These are phyloP conservation scores for Brachyptera putata DNA, from an alignment of 2,888 invertebrate species.

Conservation along the genomic window DNA sequence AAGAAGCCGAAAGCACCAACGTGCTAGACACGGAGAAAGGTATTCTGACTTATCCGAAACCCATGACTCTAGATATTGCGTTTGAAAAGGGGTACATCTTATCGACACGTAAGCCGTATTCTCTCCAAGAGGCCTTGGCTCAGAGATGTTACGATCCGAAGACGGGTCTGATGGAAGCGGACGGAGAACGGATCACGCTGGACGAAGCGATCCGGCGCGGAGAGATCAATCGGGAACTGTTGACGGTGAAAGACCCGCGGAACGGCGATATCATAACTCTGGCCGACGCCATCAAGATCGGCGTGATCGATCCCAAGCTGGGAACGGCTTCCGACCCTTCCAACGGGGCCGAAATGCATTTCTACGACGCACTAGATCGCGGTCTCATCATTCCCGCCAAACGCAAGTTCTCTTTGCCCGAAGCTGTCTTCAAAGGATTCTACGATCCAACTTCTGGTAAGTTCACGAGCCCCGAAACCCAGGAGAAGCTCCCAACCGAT, in stretches of 20 bases:
- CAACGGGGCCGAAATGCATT: conserved; percentile 66
- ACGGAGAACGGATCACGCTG: conserved; percentile 61
- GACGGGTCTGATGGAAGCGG: conserved; percentile 63
- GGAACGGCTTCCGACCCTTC: conserved; percentile 76
- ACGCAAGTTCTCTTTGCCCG: conserved; percentile 76
- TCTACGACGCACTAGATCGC: conserved; percentile 79
- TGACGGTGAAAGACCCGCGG: conserved; percentile 75
- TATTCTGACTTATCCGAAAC: conserved; percentile 60
- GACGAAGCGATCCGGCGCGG: conserved; percentile 70
- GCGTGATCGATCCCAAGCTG: conserved; percentile 71
- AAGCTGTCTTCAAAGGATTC: conserved; percentile 87
- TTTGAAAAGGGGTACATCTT: conserved; percentile 75
- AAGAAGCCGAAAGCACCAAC: conserved; percentile 64
- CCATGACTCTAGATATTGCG: conserved; percentile 70
- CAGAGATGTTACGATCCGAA: conserved; percentile 73
- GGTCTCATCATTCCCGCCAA: conserved; percentile 78
- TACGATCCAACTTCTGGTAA: conserved; percentile 82
- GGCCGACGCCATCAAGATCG: conserved; percentile 69
- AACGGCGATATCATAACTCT: conserved; percentile 76
- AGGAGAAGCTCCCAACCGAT: conserved; percentile 73
- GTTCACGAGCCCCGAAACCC: conserved; percentile 74
- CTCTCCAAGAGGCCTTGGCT: conserved; percentile 76
- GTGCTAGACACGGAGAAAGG: conserved; percentile 68
- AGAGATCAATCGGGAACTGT: conserved; percentile 69
- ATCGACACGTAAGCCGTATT: conserved; percentile 73